phyloP scores from a whole-genome alignment of 2,888 invertebrate species.

The Diplazon laetatorius region DNA sequence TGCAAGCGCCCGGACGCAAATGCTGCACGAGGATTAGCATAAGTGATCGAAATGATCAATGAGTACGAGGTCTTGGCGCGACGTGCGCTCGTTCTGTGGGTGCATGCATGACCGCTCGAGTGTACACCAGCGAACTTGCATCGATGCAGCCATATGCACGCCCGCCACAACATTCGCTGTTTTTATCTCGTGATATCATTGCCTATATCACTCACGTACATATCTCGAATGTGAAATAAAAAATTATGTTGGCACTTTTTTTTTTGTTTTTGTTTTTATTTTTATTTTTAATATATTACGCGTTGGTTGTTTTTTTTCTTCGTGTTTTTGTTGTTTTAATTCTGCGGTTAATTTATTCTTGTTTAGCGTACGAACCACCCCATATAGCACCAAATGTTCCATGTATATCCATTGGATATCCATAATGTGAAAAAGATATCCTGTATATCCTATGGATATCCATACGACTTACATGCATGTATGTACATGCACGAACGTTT shows the following conservation, averaged over 20 bases:
- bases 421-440: no score
- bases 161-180: constrained; percentile 44
- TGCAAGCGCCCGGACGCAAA: constrained; percentile 58
- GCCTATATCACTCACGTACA: constrained; percentile 45
- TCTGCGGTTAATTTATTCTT: constrained; percentile 43
- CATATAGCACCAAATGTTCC: no score
- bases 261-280: background rate
- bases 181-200: constrained; percentile 53
- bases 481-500: no score
- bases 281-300: no score
- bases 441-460: no score
- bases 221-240: constrained; percentile 49
- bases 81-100: constrained; percentile 65
- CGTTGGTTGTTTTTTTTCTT: background rate
- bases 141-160: constrained; percentile 46
- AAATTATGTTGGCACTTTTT: constrained; percentile 19
- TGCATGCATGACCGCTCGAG: constrained; percentile 39
- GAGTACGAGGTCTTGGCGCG: constrained; percentile 70
- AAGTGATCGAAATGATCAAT: constrained; percentile 80
- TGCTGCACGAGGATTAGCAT: constrained; percentile 74
- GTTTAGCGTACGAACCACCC: constrained; percentile 49
- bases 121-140: constrained; percentile 47
- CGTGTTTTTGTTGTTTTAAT: background rate
- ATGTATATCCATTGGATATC: no score
- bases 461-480: no score